Evolutionary conservation across 2,797 vertebrate species (phyloP).

Genomic region (Myioborus melanocephalus): DNA sequence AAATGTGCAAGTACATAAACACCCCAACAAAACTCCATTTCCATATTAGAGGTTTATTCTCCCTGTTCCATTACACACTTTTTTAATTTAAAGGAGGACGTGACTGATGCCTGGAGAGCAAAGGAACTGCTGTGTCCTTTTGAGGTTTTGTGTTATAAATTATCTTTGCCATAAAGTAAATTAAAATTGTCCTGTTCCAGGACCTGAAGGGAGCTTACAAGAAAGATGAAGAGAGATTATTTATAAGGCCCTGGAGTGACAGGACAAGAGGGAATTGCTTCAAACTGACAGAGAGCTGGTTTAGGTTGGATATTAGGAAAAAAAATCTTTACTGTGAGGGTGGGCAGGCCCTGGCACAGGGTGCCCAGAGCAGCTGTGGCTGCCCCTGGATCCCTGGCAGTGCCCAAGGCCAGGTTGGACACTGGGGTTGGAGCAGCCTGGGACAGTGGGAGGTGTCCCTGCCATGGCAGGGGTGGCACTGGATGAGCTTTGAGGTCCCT

Average conservation of each 20-base stretch:
- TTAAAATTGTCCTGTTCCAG: not conserved
- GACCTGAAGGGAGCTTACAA: not conserved
- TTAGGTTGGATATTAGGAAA: not conserved
- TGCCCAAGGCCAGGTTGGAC: not conserved
- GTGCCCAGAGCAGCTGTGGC: not conserved
- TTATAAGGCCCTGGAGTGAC: not conserved
- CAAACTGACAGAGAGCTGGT: not conserved
- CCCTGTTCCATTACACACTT: not conserved
- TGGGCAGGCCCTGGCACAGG: not conserved
- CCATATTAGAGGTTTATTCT: not conserved
- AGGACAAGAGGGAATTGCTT: not conserved
- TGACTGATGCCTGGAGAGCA: not conserved
- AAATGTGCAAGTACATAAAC: not conserved
- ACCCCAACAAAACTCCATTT: not conserved
- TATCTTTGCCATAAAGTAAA: not conserved
- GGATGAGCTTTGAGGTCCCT: fast-evolving
- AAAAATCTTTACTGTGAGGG: not conserved
- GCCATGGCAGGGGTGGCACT: not conserved
- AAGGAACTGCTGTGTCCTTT: not conserved
- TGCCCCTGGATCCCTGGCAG: not conserved
- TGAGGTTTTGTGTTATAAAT: not conserved
- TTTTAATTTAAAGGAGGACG: not conserved
- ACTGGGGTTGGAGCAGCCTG: not conserved
- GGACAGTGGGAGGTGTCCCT: not conserved
- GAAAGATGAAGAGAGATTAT: not conserved